Conservation (phyloP, 2,113 vertebrate genomes). For the Eretmochelys imbricata region DNA sequence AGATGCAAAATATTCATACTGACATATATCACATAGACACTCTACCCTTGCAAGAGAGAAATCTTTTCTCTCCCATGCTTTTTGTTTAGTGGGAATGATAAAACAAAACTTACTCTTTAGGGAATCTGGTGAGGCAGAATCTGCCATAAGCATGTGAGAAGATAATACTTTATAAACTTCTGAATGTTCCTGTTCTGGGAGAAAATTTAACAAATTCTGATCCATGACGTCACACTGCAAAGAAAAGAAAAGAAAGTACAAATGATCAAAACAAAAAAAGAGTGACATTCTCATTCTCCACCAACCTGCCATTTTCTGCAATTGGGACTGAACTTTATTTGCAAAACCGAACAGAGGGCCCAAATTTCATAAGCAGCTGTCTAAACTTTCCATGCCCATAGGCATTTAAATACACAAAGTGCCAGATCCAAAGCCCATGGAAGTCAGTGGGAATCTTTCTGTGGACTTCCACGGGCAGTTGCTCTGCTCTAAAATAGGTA, state of each 20-base stretch:
- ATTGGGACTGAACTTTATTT: neutral
- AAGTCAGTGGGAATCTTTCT: neutral
- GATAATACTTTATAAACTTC: conserved; percentile 87
- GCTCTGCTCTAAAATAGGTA: neutral
- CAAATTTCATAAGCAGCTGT: neutral
- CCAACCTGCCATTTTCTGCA: neutral
- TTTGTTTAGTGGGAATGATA: conserved; percentile 19
- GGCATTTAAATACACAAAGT: fast-evolving
- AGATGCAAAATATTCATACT: conserved; percentile 47
- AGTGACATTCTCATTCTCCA: neutral
- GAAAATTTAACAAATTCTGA: conserved; percentile 88
- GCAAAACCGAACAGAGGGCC: neutral
- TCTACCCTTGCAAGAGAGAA: conserved; percentile 16
- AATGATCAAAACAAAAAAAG: neutral
- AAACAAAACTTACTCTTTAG: conserved; percentile 83
- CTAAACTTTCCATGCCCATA: neutral
- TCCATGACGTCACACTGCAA: conserved; percentile 87
- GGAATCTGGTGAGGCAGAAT: conserved; percentile 79
- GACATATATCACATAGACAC: neutral
- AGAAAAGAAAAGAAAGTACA: conserved; percentile 57
- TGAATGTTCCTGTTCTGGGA: conserved; percentile 87
- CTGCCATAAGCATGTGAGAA: conserved; percentile 81
- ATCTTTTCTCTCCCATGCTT: neutral
- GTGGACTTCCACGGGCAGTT: neutral
- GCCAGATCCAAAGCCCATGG: neutral